Percentiles rank a stretch among this genome's conserved stretches.
These are phyloP conservation scores for Habropoda laboriosa DNA, from an alignment of 1,140 invertebrate species.

Conservation along the genomic window DNA sequence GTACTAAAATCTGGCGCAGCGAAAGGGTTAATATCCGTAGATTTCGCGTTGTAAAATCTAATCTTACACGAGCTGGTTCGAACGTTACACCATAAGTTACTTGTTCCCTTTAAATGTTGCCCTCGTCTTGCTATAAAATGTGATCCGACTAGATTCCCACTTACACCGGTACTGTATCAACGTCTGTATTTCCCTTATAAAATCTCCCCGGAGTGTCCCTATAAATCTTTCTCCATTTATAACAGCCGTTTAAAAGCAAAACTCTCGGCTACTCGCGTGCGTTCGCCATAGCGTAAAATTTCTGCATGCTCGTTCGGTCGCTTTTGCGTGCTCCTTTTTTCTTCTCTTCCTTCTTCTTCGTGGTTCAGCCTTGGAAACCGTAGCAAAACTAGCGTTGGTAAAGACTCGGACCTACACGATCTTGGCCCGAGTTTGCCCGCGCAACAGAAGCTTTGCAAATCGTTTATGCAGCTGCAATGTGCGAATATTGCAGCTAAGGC, in stretches of 20 bases:
- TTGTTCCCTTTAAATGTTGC: too few relatives aligned
- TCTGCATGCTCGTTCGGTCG: background rate
- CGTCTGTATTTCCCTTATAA: background rate
- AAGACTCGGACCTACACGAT: constrained; percentile 41
- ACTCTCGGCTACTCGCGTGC: too few relatives aligned
- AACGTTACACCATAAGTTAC: too few relatives aligned
- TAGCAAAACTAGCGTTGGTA: constrained; percentile 59
- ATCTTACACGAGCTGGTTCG: too few relatives aligned
- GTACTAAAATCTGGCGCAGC: too few relatives aligned
- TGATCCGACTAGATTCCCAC: background rate
- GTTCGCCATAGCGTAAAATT: background rate
- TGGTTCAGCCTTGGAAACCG: constrained; percentile 39
- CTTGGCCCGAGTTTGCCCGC: constrained; percentile 57
- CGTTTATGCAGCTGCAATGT: too few relatives aligned
- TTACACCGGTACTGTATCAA: background rate
- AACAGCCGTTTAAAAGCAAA: background rate
- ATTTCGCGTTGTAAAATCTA: too few relatives aligned
- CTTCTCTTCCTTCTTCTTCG: background rate
- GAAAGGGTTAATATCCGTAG: too few relatives aligned
- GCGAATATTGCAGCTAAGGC: background rate
- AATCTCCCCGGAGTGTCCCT: background rate
- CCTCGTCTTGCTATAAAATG: background rate
- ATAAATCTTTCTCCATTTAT: too few relatives aligned
- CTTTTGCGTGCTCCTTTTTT: constrained; percentile 6
- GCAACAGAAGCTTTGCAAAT: constrained; percentile 49